Conservation (phyloP, 2,888 invertebrate species). For the Ceriagrion tenellum region DNA sequence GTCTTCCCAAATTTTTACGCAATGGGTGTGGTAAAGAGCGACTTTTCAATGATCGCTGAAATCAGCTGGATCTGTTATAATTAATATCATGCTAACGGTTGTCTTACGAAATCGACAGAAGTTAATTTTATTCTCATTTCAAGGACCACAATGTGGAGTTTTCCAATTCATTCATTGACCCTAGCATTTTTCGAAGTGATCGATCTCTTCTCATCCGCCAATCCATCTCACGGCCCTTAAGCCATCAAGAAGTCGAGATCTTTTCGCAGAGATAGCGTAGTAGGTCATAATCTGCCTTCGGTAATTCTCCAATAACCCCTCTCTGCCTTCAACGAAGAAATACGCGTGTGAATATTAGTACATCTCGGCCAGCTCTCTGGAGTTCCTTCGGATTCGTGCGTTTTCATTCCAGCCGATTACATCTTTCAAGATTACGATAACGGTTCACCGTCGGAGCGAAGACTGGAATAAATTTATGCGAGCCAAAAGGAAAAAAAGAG, state of each 20-base stretch:
- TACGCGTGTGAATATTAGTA: constrained; percentile 26
- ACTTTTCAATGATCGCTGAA: too few relatives aligned
- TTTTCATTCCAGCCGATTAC: constrained; percentile 43
- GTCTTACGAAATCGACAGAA: not conserved
- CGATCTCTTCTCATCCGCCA: not conserved
- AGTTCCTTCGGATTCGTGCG: not conserved
- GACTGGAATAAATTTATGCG: not conserved
- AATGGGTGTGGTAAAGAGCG: too few relatives aligned
- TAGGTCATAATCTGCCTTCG: constrained; percentile 35
- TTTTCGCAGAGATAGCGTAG: constrained; percentile 15
- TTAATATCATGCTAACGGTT: not conserved
- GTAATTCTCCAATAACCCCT: not conserved
- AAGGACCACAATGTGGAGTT: not conserved
- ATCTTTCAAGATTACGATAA: not conserved
- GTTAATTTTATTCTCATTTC: not conserved
- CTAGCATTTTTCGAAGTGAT: not conserved
- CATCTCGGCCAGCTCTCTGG: not conserved
- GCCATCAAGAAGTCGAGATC: constrained; percentile 37
- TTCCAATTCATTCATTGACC: not conserved
- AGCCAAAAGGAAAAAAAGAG: constrained; percentile 1
- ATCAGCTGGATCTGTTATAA: too few relatives aligned
- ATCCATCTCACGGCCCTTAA: not conserved
- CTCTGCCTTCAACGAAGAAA: not conserved
- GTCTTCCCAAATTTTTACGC: too few relatives aligned
- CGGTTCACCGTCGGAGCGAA: not conserved